Conservation (phyloP, 2,113 vertebrate genomes). For the Bubo blakistoni region DNA sequence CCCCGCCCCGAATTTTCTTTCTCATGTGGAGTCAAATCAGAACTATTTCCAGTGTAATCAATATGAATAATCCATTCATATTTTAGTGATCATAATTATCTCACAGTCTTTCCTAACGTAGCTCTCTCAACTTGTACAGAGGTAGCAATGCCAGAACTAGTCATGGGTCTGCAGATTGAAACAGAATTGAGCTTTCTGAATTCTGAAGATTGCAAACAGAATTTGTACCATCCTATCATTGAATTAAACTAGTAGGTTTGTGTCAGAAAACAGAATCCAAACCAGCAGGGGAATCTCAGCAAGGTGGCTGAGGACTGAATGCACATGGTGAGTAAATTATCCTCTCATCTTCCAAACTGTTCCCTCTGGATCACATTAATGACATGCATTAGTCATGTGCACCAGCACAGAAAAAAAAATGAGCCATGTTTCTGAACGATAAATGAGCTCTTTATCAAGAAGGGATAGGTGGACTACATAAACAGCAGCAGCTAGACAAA, state of each 20-base stretch:
- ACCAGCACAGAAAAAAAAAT: neutral
- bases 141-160: neutral
- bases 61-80: neutral
- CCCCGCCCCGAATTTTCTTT: neutral
- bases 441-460: slow-evolving; percentile 17
- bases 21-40: neutral
- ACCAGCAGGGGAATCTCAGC: slow-evolving; percentile 30
- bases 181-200: neutral
- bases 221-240: neutral
- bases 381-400: slow-evolving; percentile 4
- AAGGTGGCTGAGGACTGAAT: neutral
- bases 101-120: neutral
- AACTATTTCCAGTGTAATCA: neutral
- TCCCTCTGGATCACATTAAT: slow-evolving; percentile 13
- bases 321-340: slow-evolving; percentile 26
- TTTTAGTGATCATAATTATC: neutral
- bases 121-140: neutral
- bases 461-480: neutral
- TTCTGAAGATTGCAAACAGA: neutral
- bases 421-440: neutral
- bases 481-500: neutral
- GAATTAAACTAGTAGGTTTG: neutral
- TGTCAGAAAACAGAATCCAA: slow-evolving; percentile 13
- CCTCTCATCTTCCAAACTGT: neutral
- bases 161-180: neutral